A percentile compares a stretch with the other conserved stretches of the same genome.
Conservation (phyloP, 2,797 vertebrate species). For the Telmatherina bonti region DNA sequence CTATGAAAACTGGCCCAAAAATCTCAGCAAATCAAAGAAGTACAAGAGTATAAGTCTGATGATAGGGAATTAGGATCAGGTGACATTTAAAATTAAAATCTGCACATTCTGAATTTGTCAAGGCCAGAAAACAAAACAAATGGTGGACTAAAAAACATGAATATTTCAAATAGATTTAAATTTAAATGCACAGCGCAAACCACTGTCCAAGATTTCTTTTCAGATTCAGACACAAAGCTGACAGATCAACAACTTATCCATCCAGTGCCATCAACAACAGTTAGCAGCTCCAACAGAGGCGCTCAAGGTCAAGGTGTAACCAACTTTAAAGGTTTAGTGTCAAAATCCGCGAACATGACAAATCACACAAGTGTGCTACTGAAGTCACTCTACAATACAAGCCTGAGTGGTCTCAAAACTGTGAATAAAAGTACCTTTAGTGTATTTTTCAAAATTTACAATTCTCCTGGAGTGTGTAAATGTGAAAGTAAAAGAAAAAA, state of each 20-base stretch:
- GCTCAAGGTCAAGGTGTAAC: background rate
- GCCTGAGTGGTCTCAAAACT: conserved; percentile 33
- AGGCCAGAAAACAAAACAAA: conserved; percentile 17
- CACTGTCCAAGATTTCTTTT: conserved; percentile 15
- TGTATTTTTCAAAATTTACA: conserved; percentile 4
- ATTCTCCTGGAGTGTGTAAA: conserved; percentile 31
- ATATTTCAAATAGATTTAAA: conserved; percentile 35
- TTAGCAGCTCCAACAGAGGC: background rate
- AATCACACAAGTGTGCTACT: conserved; percentile 10
- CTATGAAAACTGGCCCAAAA: conserved; percentile 12
- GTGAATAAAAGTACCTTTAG: conserved; percentile 32
- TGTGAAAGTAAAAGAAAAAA: background rate
- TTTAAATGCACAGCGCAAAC: conserved; percentile 12
- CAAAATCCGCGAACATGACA: conserved; percentile 26
- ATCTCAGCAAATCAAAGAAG: conserved; percentile 6
- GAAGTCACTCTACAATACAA: conserved; percentile 12
- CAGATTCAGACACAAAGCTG: conserved; percentile 10
- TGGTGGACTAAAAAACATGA: conserved; percentile 55
- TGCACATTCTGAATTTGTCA: conserved; percentile 21
- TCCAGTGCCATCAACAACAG: conserved; percentile 11
- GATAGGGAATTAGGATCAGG: conserved; percentile 10
- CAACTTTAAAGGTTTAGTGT: conserved; percentile 25
- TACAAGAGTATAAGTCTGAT: conserved; percentile 7
- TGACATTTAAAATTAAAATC: conserved; percentile 56
- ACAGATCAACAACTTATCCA: background rate